Evolutionary conservation across 2,888 invertebrate species (phyloP), one percentile per base, ranked within the genome.

Genomic region (Trachelus iudaicus): DNA sequence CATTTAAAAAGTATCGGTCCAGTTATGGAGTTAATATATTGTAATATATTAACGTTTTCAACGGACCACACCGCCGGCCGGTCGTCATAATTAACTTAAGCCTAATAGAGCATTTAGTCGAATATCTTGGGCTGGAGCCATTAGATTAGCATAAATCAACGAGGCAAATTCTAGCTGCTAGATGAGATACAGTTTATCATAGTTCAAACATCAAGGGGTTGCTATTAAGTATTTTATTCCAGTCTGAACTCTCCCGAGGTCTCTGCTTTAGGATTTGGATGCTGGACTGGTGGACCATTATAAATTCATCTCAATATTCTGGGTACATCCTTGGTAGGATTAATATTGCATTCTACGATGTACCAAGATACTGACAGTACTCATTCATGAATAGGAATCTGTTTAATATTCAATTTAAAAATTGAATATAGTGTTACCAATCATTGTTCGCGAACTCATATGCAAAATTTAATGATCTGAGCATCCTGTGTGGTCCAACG

Each of bases 351-450:
- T 71, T 71, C 15, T 31, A 31, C 30, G 35, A 30, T 34, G 6
- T 74, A 74, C 35, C 23, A 71, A 71, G 71, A 71, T 34, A 13
- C 71, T 71, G 71, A 74, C 73, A 77, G 77, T 76, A 79, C 79
- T 76, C 69, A 69, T 71, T 75, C 79, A 79, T 74, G 34, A 35
- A 81, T 83, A 73, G 33, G 79, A 79, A 37, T n/a, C 80, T 80
- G 84, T 82, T 88, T 86, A 88, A 88, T 87, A 89, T 89, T 89
- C 89, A 81, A 86, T 86, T 83, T 80, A 86, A 85, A 88, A 88
- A 89, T 89, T 89, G 89, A 89, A 89, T 89, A 88, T 87, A 87
- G 84, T 83, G 85, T 89, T 89, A 88, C 88, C 85, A 84, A 82
- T 85, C 87, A 87, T 89, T 87, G 85, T 87, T 83, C 79, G 80